Percentiles rank a stretch among this genome's conserved stretches.
Evolutionary conservation across 2,797 vertebrate species (phyloP).

Genomic region (Polyboroides typus): DNA sequence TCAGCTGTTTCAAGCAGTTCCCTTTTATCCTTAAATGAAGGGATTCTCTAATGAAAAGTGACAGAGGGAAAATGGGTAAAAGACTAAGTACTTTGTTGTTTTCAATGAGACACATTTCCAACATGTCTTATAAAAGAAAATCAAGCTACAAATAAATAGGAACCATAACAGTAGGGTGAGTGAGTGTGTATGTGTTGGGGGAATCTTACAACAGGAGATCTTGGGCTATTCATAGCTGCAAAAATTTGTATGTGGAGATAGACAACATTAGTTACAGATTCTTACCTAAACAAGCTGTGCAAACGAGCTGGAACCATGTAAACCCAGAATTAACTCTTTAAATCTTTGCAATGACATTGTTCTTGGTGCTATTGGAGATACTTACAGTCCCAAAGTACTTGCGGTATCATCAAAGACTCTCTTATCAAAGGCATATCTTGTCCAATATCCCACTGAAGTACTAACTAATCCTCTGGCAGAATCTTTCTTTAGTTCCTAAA

Average conservation of each 20-base stretch:
- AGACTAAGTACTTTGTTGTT: not conserved
- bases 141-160: not conserved
- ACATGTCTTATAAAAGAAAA: not conserved
- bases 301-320: not conserved
- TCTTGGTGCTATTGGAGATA: not conserved
- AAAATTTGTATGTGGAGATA: not conserved
- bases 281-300: not conserved
- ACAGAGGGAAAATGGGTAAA: not conserved
- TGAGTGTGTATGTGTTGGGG: too few species aligned
- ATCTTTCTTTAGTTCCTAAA: not conserved
- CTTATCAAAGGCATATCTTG: not conserved
- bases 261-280: not conserved
- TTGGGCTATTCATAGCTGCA: not conserved
- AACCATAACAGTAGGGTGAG: not conserved
- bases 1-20: not conserved
- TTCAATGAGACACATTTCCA: not conserved
- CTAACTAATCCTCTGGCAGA: not conserved
- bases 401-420: rapidly evolving
- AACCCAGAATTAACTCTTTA: not conserved
- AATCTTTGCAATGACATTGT: not conserved
- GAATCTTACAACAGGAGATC: not conserved
- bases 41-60: not conserved
- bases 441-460: not conserved
- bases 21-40: conserved; percentile 2
- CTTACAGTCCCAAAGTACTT: not conserved